Evolutionary conservation across 2,888 invertebrate species (phyloP).

Genomic region (Caenorhabditis sulstoni): DNA sequence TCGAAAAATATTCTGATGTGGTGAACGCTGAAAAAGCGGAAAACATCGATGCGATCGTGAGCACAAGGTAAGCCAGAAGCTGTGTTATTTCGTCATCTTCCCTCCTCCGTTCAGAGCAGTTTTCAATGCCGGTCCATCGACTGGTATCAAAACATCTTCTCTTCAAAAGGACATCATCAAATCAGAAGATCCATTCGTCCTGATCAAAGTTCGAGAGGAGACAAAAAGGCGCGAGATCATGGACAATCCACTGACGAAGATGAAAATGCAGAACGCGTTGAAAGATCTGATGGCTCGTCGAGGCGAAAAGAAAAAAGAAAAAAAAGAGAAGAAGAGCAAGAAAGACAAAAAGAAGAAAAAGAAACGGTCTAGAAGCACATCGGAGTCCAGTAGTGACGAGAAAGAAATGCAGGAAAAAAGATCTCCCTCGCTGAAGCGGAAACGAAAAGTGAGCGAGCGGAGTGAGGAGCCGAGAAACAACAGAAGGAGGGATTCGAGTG

Average conservation of each 20-base stretch:
- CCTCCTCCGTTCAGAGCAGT: constrained; percentile 51
- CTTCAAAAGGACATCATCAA: constrained; percentile 71
- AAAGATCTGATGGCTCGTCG: constrained; percentile 65
- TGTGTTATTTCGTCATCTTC: not conserved
- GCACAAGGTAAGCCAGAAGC: constrained; percentile 36
- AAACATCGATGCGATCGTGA: constrained; percentile 56
- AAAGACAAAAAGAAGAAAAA: constrained; percentile 44
- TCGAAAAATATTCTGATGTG: constrained; percentile 78
- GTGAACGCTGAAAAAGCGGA: constrained; percentile 72
- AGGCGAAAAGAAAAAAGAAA: constrained; percentile 55
- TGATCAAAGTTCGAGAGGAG: constrained; percentile 76
- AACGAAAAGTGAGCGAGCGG: constrained; percentile 23
- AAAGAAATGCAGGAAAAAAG: constrained; percentile 13
- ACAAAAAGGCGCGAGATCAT: constrained; percentile 69
- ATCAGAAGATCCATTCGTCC: constrained; percentile 77
- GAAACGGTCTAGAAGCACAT: constrained; percentile 42
- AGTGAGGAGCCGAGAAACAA: constrained; percentile 26
- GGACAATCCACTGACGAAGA: constrained; percentile 75
- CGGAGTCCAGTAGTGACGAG: constrained; percentile 15
- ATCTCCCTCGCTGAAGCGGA: constrained; percentile 27
- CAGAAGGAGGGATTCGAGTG: constrained; percentile 32
- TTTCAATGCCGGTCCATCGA: constrained; percentile 18
- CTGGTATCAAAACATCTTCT: constrained; percentile 53
- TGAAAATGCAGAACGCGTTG: constrained; percentile 72
- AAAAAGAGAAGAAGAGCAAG: constrained; percentile 50